Conservation (phyloP, 2,888 invertebrate species). For the Nemoura dubitans region DNA sequence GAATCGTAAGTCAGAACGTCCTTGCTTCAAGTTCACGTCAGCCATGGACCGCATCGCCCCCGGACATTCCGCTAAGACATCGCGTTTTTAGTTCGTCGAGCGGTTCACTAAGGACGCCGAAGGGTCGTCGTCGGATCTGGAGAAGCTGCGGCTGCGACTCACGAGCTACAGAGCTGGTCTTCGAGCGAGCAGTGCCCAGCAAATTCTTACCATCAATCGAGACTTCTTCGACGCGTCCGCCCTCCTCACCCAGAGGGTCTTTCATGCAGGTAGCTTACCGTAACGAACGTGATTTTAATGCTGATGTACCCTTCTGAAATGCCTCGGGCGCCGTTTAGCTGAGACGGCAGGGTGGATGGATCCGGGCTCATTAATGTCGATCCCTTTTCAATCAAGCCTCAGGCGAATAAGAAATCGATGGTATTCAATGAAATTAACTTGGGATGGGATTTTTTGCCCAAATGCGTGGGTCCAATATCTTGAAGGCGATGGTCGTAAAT, state of each 20-base stretch:
- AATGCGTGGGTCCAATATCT: background rate
- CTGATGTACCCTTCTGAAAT: background rate
- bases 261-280: conserved; percentile 51
- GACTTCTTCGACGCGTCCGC: conserved; percentile 60
- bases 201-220: conserved; percentile 65
- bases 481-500: background rate
- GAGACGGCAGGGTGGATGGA: background rate
- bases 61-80: background rate
- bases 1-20: conserved; percentile 68
- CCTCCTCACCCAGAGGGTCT: conserved; percentile 50
- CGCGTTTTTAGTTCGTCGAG: conserved; percentile 69
- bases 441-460: background rate
- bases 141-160: conserved; percentile 68
- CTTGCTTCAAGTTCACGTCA: conserved; percentile 24
- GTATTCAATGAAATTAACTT: background rate
- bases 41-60: background rate
- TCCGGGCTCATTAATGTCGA: background rate
- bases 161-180: conserved; percentile 63
- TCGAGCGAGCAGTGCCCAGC: conserved; percentile 67
- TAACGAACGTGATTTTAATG: background rate
- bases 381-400: background rate
- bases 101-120: conserved; percentile 71
- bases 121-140: conserved; percentile 68
- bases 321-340: background rate
- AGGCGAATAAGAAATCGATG: background rate